Evolutionary conservation across 2,797 vertebrate genomes (phyloP).

Genomic region (Odontamblyopus lacepedii): DNA sequence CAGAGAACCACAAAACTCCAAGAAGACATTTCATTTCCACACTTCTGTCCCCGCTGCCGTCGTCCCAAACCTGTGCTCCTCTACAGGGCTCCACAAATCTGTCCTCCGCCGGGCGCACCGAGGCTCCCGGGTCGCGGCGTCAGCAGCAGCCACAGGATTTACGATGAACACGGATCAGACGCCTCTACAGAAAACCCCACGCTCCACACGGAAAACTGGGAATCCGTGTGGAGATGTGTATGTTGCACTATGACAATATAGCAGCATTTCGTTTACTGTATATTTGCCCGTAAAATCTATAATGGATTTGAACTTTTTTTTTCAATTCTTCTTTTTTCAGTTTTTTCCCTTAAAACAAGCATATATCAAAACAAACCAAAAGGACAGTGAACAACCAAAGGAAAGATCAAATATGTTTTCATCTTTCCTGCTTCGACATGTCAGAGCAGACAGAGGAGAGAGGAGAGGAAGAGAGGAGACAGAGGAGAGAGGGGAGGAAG

Average conservation of each 20-base stretch:
- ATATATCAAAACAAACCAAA: too few relatives aligned
- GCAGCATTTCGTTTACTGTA: too few relatives aligned
- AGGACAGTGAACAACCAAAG: too few relatives aligned
- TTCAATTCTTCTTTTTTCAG: too few relatives aligned
- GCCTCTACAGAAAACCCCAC: slow-evolving; percentile 52
- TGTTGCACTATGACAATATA: background rate
- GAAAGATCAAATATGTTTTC: too few relatives aligned
- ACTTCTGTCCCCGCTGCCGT: background rate
- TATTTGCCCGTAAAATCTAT: too few relatives aligned
- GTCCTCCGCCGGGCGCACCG: slow-evolving; percentile 47
- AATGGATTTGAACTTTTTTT: too few relatives aligned
- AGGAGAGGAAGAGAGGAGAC: too few relatives aligned
- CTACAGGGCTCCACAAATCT: slow-evolving; percentile 58
- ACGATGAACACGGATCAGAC: slow-evolving; percentile 50
- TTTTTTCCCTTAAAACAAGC: too few relatives aligned
- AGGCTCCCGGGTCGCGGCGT: slow-evolving; percentile 37
- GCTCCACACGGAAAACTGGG: slow-evolving; percentile 3
- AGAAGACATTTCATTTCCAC: background rate
- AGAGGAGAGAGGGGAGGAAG: too few relatives aligned
- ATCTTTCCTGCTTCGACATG: too few relatives aligned
- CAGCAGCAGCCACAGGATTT: slow-evolving; percentile 37
- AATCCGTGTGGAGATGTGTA: background rate
- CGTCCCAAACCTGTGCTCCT: slow-evolving; percentile 3
- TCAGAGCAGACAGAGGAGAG: slow-evolving; percentile 28
- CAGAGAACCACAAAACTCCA: background rate